phyloP scores from a whole-genome alignment of 2,113 vertebrate species.

The Perca fluviatilis region DNA sequence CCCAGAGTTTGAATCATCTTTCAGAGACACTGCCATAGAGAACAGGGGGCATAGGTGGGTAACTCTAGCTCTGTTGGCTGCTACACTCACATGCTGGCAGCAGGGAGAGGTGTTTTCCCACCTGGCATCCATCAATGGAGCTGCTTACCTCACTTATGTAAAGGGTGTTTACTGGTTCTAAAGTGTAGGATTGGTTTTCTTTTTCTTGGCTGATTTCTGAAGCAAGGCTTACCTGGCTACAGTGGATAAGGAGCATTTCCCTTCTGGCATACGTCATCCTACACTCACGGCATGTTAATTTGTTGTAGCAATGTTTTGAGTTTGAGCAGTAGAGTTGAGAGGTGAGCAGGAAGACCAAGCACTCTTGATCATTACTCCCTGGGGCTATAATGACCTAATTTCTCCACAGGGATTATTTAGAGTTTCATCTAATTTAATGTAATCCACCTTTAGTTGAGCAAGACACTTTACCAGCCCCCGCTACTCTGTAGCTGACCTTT shows the following conservation, averaged over 20 bases:
- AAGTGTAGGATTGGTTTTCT: slow-evolving; percentile 53
- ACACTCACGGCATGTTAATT: not conserved
- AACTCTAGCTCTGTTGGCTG: slow-evolving; percentile 45
- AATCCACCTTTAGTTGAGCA: not conserved
- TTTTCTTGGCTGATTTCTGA: slow-evolving; percentile 41
- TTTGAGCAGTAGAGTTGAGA: slow-evolving; percentile 11
- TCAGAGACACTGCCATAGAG: slow-evolving; percentile 12
- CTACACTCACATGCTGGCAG: slow-evolving; percentile 39
- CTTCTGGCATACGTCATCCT: slow-evolving; percentile 12
- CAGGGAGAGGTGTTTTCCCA: slow-evolving; percentile 74
- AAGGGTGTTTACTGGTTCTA: slow-evolving; percentile 70
- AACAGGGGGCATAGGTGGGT: slow-evolving; percentile 43
- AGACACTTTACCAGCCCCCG: not conserved
- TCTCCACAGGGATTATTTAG: not conserved
- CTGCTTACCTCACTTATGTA: slow-evolving; percentile 54
- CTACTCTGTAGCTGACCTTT: not conserved
- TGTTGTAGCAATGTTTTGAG: slow-evolving; percentile 4
- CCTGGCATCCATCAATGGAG: slow-evolving; percentile 63
- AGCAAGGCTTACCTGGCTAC: slow-evolving; percentile 6
- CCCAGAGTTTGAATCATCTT: slow-evolving; percentile 44
- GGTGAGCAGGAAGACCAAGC: slow-evolving; percentile 8
- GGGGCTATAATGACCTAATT: not conserved
- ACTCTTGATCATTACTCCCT: not conserved
- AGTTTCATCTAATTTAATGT: not conserved
- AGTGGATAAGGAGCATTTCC: slow-evolving; percentile 24